A percentile compares a stretch with the other conserved stretches of the same genome.
Evolutionary conservation across 2,113 vertebrate genomes (phyloP).

Genomic region (Onychorhynchus coronatus): DNA sequence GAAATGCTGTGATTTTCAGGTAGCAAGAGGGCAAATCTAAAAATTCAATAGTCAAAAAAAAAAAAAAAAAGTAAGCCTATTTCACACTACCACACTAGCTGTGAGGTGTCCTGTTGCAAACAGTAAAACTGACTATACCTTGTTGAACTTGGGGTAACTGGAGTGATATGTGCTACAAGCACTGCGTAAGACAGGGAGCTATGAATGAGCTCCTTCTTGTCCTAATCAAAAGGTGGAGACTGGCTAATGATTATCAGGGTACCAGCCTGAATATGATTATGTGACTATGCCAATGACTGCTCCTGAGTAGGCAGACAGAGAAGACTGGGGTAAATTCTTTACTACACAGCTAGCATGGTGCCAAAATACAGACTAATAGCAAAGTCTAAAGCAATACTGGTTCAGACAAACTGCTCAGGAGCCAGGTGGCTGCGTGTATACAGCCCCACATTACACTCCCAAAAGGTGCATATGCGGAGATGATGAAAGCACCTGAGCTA

Average conservation of each 20-base stretch:
- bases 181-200: rapidly evolving
- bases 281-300: not conserved
- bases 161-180: rapidly evolving
- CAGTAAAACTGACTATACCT: not conserved
- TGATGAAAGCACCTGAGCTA: not conserved
- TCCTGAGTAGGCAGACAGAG: not conserved
- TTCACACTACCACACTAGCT: not conserved
- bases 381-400: not conserved
- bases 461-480: not conserved
- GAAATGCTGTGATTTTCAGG: not conserved
- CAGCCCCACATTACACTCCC: not conserved
- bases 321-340: not conserved
- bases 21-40: not conserved
- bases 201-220: not conserved
- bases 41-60: not conserved
- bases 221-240: not conserved
- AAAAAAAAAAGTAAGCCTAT: not conserved
- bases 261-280: not conserved
- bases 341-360: not conserved
- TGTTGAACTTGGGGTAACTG: not conserved
- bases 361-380: not conserved
- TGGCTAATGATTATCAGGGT: not conserved
- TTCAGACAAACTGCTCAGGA: not conserved
- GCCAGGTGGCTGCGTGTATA: rapidly evolving
- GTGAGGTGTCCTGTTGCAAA: not conserved